These are phyloP conservation scores for Anser cygnoides DNA, from an alignment of 2,113 vertebrate genomes.

Conservation along the genomic window DNA sequence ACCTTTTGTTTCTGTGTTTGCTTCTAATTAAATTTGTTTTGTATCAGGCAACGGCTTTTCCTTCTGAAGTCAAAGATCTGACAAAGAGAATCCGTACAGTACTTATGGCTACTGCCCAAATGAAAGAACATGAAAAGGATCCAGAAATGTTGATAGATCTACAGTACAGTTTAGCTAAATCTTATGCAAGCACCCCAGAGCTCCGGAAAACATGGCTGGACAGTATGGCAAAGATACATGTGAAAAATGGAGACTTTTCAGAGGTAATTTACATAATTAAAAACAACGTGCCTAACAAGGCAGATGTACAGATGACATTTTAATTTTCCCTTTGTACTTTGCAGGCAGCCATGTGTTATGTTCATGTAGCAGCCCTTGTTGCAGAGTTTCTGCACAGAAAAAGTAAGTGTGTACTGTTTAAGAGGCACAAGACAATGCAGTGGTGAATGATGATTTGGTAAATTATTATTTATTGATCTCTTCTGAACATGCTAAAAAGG, in stretches of 20 bases:
- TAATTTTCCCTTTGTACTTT: slow-evolving; percentile 57
- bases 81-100: slow-evolving; percentile 96
- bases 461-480: not conserved
- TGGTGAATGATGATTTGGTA: not conserved
- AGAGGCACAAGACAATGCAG: not conserved
- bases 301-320: not conserved
- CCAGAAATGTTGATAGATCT: slow-evolving; percentile 97
- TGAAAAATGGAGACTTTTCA: slow-evolving; percentile 94
- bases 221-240: slow-evolving; percentile 96
- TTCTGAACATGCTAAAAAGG: not conserved
- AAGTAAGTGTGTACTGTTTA: slow-evolving; percentile 82
- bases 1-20: not conserved
- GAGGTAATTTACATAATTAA: slow-evolving; percentile 81
- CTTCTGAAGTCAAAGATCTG: slow-evolving; percentile 93
- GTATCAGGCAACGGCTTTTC: slow-evolving; percentile 89
- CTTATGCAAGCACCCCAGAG: slow-evolving; percentile 96
- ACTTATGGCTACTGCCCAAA: slow-evolving; percentile 97
- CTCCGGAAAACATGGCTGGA: slow-evolving; percentile 96
- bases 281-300: not conserved
- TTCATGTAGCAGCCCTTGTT: slow-evolving; percentile 93
- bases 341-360: slow-evolving; percentile 95
- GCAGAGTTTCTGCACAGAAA: slow-evolving; percentile 95
- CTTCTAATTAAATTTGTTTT: slow-evolving; percentile 3
- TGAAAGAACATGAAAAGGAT: slow-evolving; percentile 96
- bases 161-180: slow-evolving; percentile 96